Conservation (phyloP, 2,113 vertebrate genomes). For the Dolichotis patagonum region DNA sequence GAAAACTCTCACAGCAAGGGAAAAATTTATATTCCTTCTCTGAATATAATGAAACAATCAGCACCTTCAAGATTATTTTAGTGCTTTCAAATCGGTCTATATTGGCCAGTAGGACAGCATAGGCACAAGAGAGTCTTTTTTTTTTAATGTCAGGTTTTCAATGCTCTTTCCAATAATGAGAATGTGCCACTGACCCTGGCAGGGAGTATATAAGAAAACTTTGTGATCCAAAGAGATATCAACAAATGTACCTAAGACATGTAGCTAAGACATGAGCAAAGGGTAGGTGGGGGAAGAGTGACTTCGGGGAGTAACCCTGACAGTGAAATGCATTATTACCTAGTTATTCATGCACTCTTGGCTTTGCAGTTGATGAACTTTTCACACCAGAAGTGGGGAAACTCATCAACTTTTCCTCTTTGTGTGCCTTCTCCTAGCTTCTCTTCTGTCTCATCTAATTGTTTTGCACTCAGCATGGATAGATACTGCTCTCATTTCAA, state of each 20-base stretch:
- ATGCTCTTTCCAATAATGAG: background rate
- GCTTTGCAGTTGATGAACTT: slow-evolving; percentile 82
- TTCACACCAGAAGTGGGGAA: slow-evolving; percentile 79
- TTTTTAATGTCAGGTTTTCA: background rate
- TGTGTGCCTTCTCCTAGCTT: slow-evolving; percentile 40
- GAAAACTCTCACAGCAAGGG: background rate
- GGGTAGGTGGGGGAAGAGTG: slow-evolving; percentile 71
- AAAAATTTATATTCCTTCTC: background rate
- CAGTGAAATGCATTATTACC: slow-evolving; percentile 71
- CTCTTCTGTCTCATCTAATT: slow-evolving; percentile 74
- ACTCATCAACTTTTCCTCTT: slow-evolving; percentile 75
- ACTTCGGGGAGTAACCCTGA: slow-evolving; percentile 63
- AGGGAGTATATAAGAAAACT: slow-evolving; percentile 39
- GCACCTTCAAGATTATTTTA: background rate
- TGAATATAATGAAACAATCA: background rate
- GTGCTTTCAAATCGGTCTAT: background rate
- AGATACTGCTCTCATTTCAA: slow-evolving; percentile 70
- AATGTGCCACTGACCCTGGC: slow-evolving; percentile 4
- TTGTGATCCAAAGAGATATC: slow-evolving; percentile 10
- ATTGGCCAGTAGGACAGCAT: background rate
- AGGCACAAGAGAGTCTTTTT: background rate
- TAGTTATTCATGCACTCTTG: slow-evolving; percentile 72
- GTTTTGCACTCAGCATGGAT: slow-evolving; percentile 65
- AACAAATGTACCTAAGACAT: too few species aligned
- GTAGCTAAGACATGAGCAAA: slow-evolving; percentile 43